phyloP scores from a whole-genome alignment of 2,797 vertebrate species.

The Enteromius treurensis region DNA sequence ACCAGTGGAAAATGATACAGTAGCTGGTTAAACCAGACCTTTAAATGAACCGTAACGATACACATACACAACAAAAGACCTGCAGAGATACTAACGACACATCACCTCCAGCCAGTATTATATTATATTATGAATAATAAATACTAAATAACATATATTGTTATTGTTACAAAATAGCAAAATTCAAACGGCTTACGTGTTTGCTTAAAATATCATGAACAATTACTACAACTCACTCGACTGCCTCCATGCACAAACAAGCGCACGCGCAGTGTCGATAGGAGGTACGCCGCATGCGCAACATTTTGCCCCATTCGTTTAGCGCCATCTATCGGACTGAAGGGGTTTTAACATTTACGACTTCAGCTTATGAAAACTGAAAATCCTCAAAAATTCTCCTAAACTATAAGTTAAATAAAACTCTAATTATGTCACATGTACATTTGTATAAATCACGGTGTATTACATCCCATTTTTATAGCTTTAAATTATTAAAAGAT shows the following conservation, averaged over 20 bases:
- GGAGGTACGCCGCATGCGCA: background rate
- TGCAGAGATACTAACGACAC: background rate
- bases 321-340: background rate
- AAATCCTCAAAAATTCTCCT: background rate
- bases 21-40: background rate
- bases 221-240: background rate
- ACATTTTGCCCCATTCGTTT: background rate
- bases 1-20: background rate
- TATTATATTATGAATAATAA: too few species aligned
- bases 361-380: background rate
- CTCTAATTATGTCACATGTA: background rate
- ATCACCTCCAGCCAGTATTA: background rate
- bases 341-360: background rate
- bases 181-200: background rate
- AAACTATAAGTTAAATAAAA: background rate
- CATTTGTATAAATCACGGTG: background rate
- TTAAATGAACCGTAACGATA: background rate
- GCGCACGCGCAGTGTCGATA: background rate
- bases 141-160: background rate
- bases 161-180: background rate
- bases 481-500: background rate
- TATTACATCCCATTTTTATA: background rate
- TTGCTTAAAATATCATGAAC: background rate
- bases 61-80: background rate
- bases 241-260: background rate